Conservation (phyloP, 2,113 vertebrate genomes). For the Ageneiosus marmoratus region DNA sequence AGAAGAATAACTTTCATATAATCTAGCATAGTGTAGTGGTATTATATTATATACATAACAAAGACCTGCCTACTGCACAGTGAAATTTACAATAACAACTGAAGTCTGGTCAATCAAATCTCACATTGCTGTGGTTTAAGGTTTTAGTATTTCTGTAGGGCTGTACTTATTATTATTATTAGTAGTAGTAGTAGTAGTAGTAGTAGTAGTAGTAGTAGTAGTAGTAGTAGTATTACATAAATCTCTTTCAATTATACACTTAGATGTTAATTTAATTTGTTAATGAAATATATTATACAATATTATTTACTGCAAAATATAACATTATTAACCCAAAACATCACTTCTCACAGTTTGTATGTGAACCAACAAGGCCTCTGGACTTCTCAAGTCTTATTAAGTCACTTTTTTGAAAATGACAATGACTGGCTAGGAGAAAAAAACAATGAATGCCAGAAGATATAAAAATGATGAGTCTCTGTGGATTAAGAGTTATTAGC, state of each 20-base stretch:
- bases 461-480: slow-evolving; percentile 34
- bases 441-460: slow-evolving; percentile 18
- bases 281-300: neutral
- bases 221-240: neutral
- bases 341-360: neutral
- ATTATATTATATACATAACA: neutral
- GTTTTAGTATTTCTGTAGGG: neutral
- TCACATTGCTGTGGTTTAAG: neutral
- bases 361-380: neutral
- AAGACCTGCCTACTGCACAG: neutral
- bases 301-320: neutral
- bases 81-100: neutral
- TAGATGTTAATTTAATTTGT: neutral
- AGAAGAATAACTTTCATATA: neutral
- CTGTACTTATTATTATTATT: neutral
- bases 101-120: neutral
- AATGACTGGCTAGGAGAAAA: neutral
- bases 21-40: neutral
- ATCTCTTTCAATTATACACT: neutral
- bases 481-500: slow-evolving; percentile 44
- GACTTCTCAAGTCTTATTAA: slow-evolving; percentile 12
- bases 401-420: neutral
- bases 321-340: neutral
- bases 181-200: no score
- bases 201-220: neutral